phyloP scores from a whole-genome alignment of 2,113 vertebrate species.

The Notarius quadriscutis region DNA sequence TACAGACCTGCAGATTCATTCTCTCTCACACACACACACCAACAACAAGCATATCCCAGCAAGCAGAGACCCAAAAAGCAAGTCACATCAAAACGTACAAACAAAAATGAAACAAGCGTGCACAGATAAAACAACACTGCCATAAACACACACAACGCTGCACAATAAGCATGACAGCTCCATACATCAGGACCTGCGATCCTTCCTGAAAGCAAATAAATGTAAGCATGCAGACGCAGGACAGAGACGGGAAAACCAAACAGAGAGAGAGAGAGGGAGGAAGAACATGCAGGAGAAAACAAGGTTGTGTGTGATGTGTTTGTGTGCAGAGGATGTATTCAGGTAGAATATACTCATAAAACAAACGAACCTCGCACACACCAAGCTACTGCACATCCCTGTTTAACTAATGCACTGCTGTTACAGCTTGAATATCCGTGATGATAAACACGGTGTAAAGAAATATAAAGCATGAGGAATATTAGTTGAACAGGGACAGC shows the following conservation, averaged over 20 bases:
- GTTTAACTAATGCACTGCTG: not conserved
- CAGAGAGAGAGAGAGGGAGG: too few species aligned
- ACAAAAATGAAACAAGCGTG: not conserved
- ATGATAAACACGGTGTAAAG: not conserved
- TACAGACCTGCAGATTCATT: not conserved
- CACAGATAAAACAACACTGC: not conserved
- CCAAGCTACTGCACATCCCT: not conserved
- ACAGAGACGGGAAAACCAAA: slow-evolving; percentile 16
- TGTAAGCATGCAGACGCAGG: slow-evolving; percentile 53
- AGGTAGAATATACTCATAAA: slow-evolving; percentile 38
- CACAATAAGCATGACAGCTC: not conserved
- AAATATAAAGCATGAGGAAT: not conserved
- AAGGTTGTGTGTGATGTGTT: slow-evolving; percentile 30
- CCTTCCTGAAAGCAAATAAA: slow-evolving; percentile 32
- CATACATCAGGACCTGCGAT: not conserved
- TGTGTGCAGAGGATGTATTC: slow-evolving; percentile 44
- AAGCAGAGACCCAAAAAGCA: not conserved
- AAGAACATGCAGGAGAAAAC: too few species aligned
- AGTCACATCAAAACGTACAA: not conserved
- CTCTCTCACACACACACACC: not conserved
- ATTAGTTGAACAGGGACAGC: not conserved
- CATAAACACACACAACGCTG: not conserved
- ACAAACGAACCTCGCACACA: slow-evolving; percentile 16
- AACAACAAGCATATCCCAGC: not conserved
- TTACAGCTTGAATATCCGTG: not conserved